Evolutionary conservation across 2,113 vertebrate genomes (phyloP).

Genomic region (Macroglossus sobrinus): DNA sequence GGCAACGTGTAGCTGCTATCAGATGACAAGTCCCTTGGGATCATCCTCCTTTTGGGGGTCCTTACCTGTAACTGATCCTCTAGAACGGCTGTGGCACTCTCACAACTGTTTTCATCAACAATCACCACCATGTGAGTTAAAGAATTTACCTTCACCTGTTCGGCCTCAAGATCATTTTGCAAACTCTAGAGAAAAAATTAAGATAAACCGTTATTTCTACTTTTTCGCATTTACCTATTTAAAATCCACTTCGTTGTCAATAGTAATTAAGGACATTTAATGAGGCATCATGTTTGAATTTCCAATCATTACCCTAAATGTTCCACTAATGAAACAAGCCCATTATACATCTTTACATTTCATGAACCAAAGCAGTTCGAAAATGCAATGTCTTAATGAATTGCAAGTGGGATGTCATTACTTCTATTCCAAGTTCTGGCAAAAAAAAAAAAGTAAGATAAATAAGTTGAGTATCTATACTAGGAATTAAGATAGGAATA

Average conservation of each 20-base stretch:
- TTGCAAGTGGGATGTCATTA: background rate
- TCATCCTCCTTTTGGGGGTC: accelerated
- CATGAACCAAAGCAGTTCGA: constrained; percentile 37
- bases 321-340: background rate
- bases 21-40: background rate
- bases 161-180: constrained; percentile 94
- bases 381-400: background rate
- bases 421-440: background rate
- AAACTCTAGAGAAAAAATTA: constrained; percentile 83
- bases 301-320: constrained; percentile 2
- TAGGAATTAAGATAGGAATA: background rate
- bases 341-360: background rate
- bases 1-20: accelerated
- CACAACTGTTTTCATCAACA: constrained; percentile 95
- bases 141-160: constrained; percentile 98
- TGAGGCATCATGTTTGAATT: constrained; percentile 33
- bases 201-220: constrained; percentile 32
- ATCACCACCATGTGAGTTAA: constrained; percentile 99
- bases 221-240: constrained; percentile 12
- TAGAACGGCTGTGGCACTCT: constrained; percentile 91
- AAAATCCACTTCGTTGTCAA: constrained; percentile 40
- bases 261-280: constrained; percentile 42
- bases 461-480: background rate
- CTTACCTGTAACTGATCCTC: constrained; percentile 95
- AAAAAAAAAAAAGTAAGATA: background rate